Evolutionary conservation across 2,797 vertebrate species (phyloP).

Genomic region (Syngnathus acus): DNA sequence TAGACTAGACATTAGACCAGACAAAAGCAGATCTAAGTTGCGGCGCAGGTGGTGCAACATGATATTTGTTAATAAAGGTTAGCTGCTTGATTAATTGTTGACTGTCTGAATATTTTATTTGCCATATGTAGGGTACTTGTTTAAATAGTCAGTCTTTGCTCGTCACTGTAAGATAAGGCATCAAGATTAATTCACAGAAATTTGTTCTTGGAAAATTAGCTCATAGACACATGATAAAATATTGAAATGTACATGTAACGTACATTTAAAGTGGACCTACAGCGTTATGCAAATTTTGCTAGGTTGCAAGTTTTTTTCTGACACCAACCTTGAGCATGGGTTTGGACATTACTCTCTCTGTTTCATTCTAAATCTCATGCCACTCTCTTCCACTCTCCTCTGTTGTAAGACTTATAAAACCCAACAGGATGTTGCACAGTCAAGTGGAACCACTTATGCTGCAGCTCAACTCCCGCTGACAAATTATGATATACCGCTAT

Average conservation of each 20-base stretch:
- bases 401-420: conserved; percentile 11
- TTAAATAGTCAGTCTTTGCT: background rate
- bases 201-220: background rate
- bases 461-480: conserved; percentile 32
- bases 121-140: background rate
- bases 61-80: too few relatives aligned
- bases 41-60: too few relatives aligned
- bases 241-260: background rate
- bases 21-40: too few relatives aligned
- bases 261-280: background rate
- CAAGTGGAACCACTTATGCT: conserved; percentile 27
- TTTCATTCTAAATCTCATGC: conserved; percentile 5
- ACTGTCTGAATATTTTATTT: too few relatives aligned
- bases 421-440: conserved; percentile 44
- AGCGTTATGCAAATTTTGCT: background rate
- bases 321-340: background rate
- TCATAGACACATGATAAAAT: background rate
- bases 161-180: background rate
- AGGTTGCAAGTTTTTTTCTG: background rate
- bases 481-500: conserved; percentile 49
- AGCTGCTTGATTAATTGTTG: too few relatives aligned
- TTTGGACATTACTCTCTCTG: background rate
- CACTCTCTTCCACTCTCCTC: conserved; percentile 4
- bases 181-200: too few relatives aligned
- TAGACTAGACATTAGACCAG: too few relatives aligned